phyloP scores from a whole-genome alignment of 2,797 vertebrate genomes.

The Dendrocincla fuliginosa region DNA sequence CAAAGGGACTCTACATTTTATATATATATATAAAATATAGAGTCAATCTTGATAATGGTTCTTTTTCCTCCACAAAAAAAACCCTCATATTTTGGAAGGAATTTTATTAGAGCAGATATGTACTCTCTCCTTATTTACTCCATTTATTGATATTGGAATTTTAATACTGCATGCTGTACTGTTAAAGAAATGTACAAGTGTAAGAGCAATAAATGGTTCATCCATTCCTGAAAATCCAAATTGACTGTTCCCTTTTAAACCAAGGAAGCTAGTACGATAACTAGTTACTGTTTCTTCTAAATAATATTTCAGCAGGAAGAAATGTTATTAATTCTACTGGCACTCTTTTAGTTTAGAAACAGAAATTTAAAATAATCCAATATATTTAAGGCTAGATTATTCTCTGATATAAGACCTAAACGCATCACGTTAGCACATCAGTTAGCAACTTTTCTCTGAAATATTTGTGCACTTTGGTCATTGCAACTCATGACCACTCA shows the following conservation, averaged over 20 bases:
- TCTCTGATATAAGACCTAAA: background rate
- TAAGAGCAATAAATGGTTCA: background rate
- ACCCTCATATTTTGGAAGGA: background rate
- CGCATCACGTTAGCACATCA: background rate
- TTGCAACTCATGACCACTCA: background rate
- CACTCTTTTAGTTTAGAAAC: background rate
- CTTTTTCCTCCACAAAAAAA: background rate
- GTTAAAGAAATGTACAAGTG: background rate
- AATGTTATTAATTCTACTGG: background rate
- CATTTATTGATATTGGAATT: background rate
- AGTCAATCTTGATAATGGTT: background rate
- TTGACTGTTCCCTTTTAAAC: background rate
- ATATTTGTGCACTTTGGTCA: background rate
- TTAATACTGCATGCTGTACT: background rate
- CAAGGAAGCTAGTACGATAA: background rate
- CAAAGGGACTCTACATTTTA: background rate
- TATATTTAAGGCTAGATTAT: background rate
- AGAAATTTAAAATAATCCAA: background rate
- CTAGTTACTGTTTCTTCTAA: background rate
- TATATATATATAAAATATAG: background rate
- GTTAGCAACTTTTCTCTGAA: background rate
- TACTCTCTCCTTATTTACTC: background rate
- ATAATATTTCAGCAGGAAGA: background rate
- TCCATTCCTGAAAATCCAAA: background rate
- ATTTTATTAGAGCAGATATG: background rate